phyloP scores from a whole-genome alignment of 2,888 invertebrate species.

The Drepanosiphum platanoidis region DNA sequence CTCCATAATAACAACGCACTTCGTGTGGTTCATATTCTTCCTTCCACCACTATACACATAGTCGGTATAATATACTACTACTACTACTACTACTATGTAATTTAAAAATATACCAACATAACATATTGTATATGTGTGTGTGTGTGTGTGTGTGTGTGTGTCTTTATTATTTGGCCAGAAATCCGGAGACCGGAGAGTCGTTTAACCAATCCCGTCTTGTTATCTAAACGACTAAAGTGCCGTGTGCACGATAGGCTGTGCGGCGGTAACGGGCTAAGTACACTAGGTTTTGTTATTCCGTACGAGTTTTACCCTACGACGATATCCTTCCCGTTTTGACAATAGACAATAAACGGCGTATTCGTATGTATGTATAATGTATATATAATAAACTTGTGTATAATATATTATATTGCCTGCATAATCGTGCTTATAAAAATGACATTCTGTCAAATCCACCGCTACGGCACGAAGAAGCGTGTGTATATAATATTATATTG shows the following conservation, averaged over 20 bases:
- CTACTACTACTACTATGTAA: slow-evolving; percentile 23
- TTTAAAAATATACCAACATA: slow-evolving; percentile 33
- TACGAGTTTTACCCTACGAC: slow-evolving; percentile 43
- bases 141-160: not conserved
- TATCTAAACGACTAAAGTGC: slow-evolving; percentile 59
- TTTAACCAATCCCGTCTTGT: slow-evolving; percentile 37
- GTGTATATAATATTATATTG: not conserved
- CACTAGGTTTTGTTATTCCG: slow-evolving; percentile 51
- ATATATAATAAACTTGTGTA: not conserved
- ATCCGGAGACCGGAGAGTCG: slow-evolving; percentile 38
- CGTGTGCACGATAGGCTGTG: slow-evolving; percentile 22
- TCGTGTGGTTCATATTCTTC: slow-evolving; percentile 24
- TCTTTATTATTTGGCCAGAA: slow-evolving; percentile 53
- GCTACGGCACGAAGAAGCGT: not conserved
- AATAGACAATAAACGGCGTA: slow-evolving; percentile 52
- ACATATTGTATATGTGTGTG: not conserved
- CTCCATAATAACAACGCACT: not conserved
- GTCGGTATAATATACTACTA: not conserved
- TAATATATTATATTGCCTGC: slow-evolving; percentile 38
- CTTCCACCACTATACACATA: not conserved
- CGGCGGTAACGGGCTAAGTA: slow-evolving; percentile 21
- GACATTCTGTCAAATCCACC: slow-evolving; percentile 19
- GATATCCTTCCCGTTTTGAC: slow-evolving; percentile 53
- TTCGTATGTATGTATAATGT: not conserved
- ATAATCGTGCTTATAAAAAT: slow-evolving; percentile 45